Percentiles rank a stretch among this genome's conserved stretches.
These are phyloP conservation scores for Tokudaia tokunoshimensis DNA, from an alignment of 2,797 vertebrate species.

Conservation along the genomic window DNA sequence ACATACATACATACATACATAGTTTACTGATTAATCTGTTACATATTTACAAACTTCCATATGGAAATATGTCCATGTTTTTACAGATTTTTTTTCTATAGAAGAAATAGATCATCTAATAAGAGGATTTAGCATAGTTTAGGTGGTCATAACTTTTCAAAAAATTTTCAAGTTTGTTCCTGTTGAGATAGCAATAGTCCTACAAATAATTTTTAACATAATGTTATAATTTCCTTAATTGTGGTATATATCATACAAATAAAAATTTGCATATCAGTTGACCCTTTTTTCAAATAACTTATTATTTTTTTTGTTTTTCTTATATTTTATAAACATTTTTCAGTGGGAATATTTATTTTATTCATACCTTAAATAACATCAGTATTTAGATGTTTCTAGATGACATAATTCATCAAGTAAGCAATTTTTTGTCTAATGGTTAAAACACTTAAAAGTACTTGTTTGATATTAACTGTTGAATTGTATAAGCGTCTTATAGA, in stretches of 20 bases:
- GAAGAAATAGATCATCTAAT: not conserved
- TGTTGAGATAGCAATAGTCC: not conserved
- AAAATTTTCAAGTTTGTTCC: not conserved
- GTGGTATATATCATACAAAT: not conserved
- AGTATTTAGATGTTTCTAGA: not conserved
- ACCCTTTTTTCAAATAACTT: not conserved
- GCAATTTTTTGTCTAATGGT: not conserved
- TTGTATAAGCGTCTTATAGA: not conserved
- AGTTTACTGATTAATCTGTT: not conserved
- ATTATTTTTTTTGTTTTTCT: not conserved
- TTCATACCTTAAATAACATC: not conserved
- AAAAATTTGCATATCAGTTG: not conserved
- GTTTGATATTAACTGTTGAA: not conserved
- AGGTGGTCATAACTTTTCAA: not conserved
- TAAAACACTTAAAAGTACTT: conserved; percentile 13
- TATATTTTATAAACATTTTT: not conserved
- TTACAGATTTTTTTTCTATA: not conserved
- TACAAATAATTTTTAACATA: not conserved
- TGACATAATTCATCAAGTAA: not conserved
- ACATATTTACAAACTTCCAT: not conserved
- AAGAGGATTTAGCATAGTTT: not conserved
- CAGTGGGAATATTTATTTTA: not conserved
- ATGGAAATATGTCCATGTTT: not conserved
- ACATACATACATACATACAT: accelerated
- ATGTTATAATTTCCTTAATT: not conserved